Base-by-base conservation (phyloP, 2,113 vertebrate genomes). In the Suricata suricatta region DNA sequence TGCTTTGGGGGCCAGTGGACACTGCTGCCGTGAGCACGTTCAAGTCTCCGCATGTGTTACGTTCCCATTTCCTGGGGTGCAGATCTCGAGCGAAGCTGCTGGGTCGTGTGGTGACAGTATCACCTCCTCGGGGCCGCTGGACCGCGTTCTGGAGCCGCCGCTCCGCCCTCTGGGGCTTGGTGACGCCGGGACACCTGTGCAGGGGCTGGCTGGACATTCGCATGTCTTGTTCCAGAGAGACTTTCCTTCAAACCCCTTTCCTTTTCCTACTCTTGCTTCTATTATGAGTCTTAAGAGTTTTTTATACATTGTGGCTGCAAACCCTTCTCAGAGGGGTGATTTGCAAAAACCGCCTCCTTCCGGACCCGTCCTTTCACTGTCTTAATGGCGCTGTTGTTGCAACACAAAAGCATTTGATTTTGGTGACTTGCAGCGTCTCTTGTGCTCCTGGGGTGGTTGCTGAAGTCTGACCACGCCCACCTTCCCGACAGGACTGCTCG, bases 141-240 rank as follows among this genome's bases (percentile, higher is more conserved):
- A 6, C 82, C 15, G 2, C 19, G 29, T 17, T 74, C 33, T 19
- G 38, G n/a, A 41, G 13, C n/a, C 64, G 77, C 66, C n/a, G 77
- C 13, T 38, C 86, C 41, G 10, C 50, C 29, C 27, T 77, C 93
- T 50, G 8, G 29, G 11, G 12, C 35, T 12, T 38, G 17, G 47
- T 27, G 63, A 7, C 0, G 0, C 0, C 23, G 66, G 27, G 41
- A 50, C 41, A 1, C 23, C 50, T 57, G 15, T 19, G 14, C 9
- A 14, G 3, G 69, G 29, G 33, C 63, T 14, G 50, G 7, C 8
- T 41, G 44, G 17, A 54, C 44, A 10, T 54, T 41, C 7, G n/a
- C 5, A 0, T 10, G 14, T 66, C 41, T 57, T 71, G 72, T 80
- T 12, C 12, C 23, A n/a, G 33, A 44, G 84, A 87, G 38, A 16